Percentiles rank a stretch among this genome's conserved stretches.
These are phyloP conservation scores for Drosophila anomelani DNA, from an alignment of 2,888 invertebrate species.

Conservation along the genomic window DNA sequence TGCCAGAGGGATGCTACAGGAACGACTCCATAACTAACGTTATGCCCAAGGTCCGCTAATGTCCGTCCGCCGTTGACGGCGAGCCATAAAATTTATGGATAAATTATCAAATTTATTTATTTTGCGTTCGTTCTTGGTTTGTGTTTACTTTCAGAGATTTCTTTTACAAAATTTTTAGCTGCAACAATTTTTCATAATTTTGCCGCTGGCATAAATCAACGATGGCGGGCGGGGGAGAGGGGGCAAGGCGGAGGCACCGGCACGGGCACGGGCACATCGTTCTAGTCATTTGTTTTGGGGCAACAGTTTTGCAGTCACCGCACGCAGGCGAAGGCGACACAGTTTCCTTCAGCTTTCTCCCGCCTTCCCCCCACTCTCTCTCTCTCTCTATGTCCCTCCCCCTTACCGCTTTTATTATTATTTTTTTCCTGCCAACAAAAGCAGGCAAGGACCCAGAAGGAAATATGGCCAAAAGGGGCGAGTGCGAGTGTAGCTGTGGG, in stretches of 20 bases:
- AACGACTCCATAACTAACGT: constrained; percentile 49
- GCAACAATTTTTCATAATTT: constrained; percentile 77
- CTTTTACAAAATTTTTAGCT: constrained; percentile 49
- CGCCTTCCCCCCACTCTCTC: not conserved
- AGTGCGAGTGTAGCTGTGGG: not conserved
- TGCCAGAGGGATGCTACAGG: constrained; percentile 4
- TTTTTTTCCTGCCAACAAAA: constrained; percentile 35
- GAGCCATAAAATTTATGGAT: constrained; percentile 66
- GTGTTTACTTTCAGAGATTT: constrained; percentile 55
- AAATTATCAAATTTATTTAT: constrained; percentile 66
- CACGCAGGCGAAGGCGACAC: constrained; percentile 48
- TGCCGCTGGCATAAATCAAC: constrained; percentile 76
- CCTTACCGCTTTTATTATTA: constrained; percentile 21
- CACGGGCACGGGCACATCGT: constrained; percentile 8
- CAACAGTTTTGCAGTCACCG: constrained; percentile 59
- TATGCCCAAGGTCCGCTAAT: constrained; percentile 23
- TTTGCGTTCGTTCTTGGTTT: constrained; percentile 23
- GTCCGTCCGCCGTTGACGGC: constrained; percentile 39
- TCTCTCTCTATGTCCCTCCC: too few relatives aligned
- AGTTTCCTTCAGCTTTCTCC: constrained; percentile 26
- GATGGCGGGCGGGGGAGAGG: constrained; percentile 13
- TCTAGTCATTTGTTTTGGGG: constrained; percentile 51
- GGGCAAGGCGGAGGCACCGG: not conserved
- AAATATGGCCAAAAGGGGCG: constrained; percentile 28
- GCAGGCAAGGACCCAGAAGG: constrained; percentile 30